Base-by-base conservation (phyloP, 2,797 vertebrate species). In the Pygocentrus nattereri region DNA sequence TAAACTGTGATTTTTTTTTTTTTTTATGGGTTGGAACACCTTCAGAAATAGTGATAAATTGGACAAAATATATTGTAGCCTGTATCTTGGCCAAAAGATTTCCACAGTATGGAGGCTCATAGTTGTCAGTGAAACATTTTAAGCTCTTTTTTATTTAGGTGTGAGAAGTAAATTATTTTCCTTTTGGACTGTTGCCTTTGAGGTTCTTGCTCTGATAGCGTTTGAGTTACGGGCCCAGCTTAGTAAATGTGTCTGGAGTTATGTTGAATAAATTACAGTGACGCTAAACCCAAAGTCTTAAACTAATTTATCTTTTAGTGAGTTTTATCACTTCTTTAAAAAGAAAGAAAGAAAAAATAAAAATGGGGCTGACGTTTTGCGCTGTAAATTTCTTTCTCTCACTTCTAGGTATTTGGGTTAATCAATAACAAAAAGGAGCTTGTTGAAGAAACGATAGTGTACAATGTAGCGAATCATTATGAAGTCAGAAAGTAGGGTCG, bases 401-500 rank as follows among this genome's bases (percentile, higher is more conserved):
- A 72, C 75, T 80, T 64, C 72, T 68, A 23, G 82, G 82, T 85
- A 88, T 83, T 85, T 85, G 88, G 90, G 90, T 93, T 93, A 94
- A 94, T 94, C 90, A 93, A 89, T 93, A 93, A 93, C 91, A 88
- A 67, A 85, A 83, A 79, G 65, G 38, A 84, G 49, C 68, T 85
- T 83, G 68, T 64, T 70, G 79, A 79, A 77, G 15, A 76, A 82
- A 76, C 72, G 73, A 74, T 79, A 47, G 79, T 54, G 80, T 80
- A 80, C 79, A 78, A 81, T 76, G 64, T 84, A 82, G 70, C 52
- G 19, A 82, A 84, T 87, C 31, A 93, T 93, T 93, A 90, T 88
- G 89, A 89, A 88, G 88, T 89, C 91, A 91, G 92, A 91, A 91
- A 90, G 91, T 90, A 90, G 89, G 87, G 90, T 89, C 90, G 91